Conservation (phyloP, 1,140 invertebrate species). For the Pseudomyrmex sp. region DNA sequence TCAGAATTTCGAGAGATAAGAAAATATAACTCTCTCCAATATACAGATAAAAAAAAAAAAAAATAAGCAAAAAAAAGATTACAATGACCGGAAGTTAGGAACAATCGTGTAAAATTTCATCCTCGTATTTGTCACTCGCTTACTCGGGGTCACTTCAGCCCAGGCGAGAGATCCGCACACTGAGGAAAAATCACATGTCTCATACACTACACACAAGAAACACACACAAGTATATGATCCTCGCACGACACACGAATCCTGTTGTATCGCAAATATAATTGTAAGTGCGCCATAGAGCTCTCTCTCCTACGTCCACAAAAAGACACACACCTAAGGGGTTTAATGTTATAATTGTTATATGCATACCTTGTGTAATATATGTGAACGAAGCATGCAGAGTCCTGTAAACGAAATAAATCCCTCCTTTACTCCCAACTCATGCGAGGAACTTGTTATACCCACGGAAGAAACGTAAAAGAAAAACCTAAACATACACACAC, state of each 20-base stretch:
- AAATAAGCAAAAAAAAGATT: neutral
- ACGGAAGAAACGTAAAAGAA: neutral
- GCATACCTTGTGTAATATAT: slow-evolving; percentile 61
- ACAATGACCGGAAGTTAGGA: slow-evolving; percentile 26
- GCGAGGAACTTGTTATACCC: slow-evolving; percentile 49
- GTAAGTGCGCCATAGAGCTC: slow-evolving; percentile 46
- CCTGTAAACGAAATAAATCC: slow-evolving; percentile 56
- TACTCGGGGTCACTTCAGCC: slow-evolving; percentile 33
- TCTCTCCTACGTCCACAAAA: slow-evolving; percentile 49
- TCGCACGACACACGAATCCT: slow-evolving; percentile 51
- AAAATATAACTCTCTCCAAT: neutral
- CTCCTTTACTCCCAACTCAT: slow-evolving; percentile 38
- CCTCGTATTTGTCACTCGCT: slow-evolving; percentile 21
- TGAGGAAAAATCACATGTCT: slow-evolving; percentile 34
- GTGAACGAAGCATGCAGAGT: slow-evolving; percentile 56
- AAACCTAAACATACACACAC: neutral
- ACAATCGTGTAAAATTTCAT: slow-evolving; percentile 37
- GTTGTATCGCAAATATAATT: slow-evolving; percentile 52
- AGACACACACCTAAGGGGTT: slow-evolving; percentile 45
- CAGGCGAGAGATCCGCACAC: slow-evolving; percentile 40
- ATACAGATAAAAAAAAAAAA: neutral
- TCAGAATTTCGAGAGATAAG: neutral
- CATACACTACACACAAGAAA: slow-evolving; percentile 4
- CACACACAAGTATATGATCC: slow-evolving; percentile 43
- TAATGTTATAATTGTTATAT: slow-evolving; percentile 60